These are phyloP conservation scores for Ailuropoda melanoleuca DNA, from an alignment of 2,113 vertebrate genomes.

Conservation along the genomic window DNA sequence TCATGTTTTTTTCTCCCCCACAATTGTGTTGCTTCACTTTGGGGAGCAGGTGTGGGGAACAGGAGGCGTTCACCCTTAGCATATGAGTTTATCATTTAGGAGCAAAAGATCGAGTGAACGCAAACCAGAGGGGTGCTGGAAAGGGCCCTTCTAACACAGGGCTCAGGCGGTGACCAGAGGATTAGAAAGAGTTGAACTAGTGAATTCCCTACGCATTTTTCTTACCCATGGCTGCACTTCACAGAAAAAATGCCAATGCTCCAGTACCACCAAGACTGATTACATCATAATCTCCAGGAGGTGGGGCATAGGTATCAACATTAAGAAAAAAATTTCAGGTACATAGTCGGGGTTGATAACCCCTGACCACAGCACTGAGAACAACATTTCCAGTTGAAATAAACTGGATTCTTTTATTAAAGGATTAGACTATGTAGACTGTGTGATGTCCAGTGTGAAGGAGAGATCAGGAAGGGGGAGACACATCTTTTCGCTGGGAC, in stretches of 20 bases:
- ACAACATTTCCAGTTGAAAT: not conserved
- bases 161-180: not conserved
- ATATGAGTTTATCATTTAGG: not conserved
- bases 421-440: not conserved
- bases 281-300: not conserved
- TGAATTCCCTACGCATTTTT: not conserved
- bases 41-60: not conserved
- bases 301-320: no score
- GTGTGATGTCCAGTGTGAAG: not conserved
- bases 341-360: not conserved
- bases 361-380: not conserved
- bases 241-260: not conserved
- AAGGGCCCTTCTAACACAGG: not conserved
- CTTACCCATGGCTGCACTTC: not conserved
- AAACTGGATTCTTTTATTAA: not conserved
- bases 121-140: not conserved
- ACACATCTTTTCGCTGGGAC: not conserved
- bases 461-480: not conserved
- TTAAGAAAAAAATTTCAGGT: not conserved
- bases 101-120: not conserved
- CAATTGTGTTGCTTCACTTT: not conserved
- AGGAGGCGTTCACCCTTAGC: rapidly evolving
- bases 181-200: not conserved
- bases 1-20: not conserved
- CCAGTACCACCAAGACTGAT: not conserved